Evolutionary conservation across 2,113 vertebrate species (phyloP).

Genomic region (Mirounga angustirostris): DNA sequence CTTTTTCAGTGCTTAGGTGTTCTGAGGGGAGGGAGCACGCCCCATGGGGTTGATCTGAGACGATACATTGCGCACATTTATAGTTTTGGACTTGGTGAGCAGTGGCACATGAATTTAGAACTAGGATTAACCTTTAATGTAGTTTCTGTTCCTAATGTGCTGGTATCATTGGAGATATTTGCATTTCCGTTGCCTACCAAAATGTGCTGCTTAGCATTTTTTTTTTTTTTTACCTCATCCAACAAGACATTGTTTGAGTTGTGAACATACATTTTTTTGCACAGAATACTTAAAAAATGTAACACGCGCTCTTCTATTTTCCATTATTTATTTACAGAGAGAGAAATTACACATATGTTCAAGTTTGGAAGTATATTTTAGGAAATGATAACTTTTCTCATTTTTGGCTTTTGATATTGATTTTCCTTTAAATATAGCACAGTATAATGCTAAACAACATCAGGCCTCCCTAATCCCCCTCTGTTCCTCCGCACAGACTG

Average conservation of each 20-base stretch:
- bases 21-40: not conserved
- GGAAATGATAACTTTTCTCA: not conserved
- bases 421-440: not conserved
- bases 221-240: conserved; percentile 15
- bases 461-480: not conserved
- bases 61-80: not conserved
- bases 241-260: conserved; percentile 16
- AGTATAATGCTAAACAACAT: too few species aligned
- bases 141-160: not conserved
- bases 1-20: not conserved
- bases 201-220: conserved; percentile 31
- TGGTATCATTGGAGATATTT: not conserved
- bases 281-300: not conserved
- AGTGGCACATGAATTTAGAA: not conserved
- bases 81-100: not conserved
- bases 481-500: not conserved
- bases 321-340: conserved; percentile 65
- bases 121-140: not conserved
- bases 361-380: conserved; percentile 57
- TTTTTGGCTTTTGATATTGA: not conserved
- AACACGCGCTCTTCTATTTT: conserved; percentile 55
- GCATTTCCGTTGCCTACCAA: not conserved
- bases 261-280: not conserved
- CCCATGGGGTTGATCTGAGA: too few species aligned
- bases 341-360: conserved; percentile 34